Base-by-base conservation (phyloP, 2,888 invertebrate species). In the Agrypnus murinus region DNA sequence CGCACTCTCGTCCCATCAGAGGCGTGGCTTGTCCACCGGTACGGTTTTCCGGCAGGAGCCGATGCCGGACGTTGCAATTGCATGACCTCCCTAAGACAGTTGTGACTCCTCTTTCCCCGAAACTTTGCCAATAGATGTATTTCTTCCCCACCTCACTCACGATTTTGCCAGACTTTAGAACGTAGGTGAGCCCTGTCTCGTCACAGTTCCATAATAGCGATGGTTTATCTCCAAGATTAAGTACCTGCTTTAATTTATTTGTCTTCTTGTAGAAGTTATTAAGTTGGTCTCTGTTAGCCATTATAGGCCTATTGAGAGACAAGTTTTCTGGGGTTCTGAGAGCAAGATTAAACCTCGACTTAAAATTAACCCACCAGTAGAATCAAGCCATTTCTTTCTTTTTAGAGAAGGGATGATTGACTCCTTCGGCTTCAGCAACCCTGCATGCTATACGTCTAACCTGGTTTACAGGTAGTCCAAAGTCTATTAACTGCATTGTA, bases 351-450 rank as follows among this genome's bases (percentile, higher is more conserved):
- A 8, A 38, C 38, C 38, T 6, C n/a, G 6, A 7, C n/a, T 38
- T 38, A 38, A 38, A 38, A 3, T 38, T 38, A 3, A 7, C 38
- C 38, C 38, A 38, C 38, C 38, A 38, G n/a, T 38, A 38, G 9
- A 7, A 38, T 38, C 38, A 7, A 38, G 38, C n/a, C 8, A 38
- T 38, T 3, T 38, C n/a, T 38, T 43, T 43, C 14, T 14, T 14
- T 43, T 43, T n/a, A 14, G n/a, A 43, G 7, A 43, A n/a, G n/a
- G n/a, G n/a, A n/a, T 43, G 40, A 43, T 43, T 43, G 14, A 43
- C n/a, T 5, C 12, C 7, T 43, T n/a, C n/a, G n/a, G n/a, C 14
- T 43, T 43, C 14, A 14, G 40, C 40, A 14, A 43, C n/a, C 14
- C 14, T 43, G 14, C 14, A 43, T 3, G 38, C 8, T 38, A 38